Base-by-base conservation (phyloP, 2,888 invertebrate genomes). In the Ectobius pallidus region DNA sequence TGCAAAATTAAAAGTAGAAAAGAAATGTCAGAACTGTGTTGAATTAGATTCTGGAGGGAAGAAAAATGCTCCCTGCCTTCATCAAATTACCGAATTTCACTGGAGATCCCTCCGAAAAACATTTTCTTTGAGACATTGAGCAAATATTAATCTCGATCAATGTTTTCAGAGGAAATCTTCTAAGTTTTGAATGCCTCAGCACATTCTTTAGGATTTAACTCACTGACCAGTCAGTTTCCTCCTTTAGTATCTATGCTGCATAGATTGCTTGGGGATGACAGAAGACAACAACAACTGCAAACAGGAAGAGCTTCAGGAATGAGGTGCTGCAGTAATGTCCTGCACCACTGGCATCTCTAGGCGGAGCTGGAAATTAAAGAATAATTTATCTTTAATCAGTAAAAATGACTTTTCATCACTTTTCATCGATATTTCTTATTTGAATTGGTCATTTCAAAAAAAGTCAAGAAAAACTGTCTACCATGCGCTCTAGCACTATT, bases 271-370 rank as follows among this genome's bases (percentile, higher is more conserved):
- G 11, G 52, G 20, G 52, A 25, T 52, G 52, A 25, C 25, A 52
- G 25, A 1, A 46, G 9, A 52, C 25, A 52, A 52, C 9, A 52
- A 44, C 7, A 18, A 25, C 52, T 11, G 20, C 20, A 20, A 52
- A 14, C 52, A 52, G 2, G 6, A 14, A 6, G 14, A 9, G 14
- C 14, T 39, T 39, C 39, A 39, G 20, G 52, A 22, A 9, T 25
- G 25, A 52, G 25, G 52, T 46, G 9, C 25, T 52, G 4, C 20
- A 25, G 20, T 25, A 9, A 6, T 20, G 22, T 25, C 18, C 58
- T 58, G 30, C 58, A 30, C 58, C 30, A n/a, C 58, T 58, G 27
- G 58, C 32, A 6, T 58, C 58, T 25, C 58, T 30, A 4, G 58
- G 58, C 1, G 58, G 58, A n/a, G 58, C 58, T 58, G 58, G 4